A percentile compares a stretch with the other conserved stretches of the same genome.
These are phyloP conservation scores for Parazoanthus darwini DNA, from an alignment of 92 coral and sea anemone genomes.

Conservation along the genomic window DNA sequence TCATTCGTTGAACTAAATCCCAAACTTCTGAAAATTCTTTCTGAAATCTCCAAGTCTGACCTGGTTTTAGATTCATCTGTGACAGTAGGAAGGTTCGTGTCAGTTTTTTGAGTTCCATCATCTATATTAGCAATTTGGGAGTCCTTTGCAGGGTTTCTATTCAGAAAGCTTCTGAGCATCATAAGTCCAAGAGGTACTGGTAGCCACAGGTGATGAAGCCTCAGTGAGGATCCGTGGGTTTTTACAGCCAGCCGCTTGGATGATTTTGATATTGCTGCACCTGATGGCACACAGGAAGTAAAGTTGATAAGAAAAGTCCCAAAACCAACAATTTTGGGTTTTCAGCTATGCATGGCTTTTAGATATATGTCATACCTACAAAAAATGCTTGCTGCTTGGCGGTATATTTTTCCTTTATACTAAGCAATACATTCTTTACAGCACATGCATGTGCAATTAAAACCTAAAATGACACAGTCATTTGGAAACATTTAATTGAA, in stretches of 20 bases:
- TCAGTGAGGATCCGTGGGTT: conserved; percentile 83
- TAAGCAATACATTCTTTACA: no score
- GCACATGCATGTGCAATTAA: no score
- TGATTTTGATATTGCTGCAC: conserved; percentile 71
- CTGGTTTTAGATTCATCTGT: background rate
- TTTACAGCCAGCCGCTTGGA: conserved; percentile 58
- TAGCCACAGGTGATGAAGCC: conserved; percentile 86
- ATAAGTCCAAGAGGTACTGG: conserved; percentile 77
- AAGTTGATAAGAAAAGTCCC: background rate
- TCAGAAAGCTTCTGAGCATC: background rate
- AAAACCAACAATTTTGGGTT: no score
- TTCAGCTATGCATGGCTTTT: no score
- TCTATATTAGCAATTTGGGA: background rate
- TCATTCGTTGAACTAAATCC: background rate
- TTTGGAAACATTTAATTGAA: no score
- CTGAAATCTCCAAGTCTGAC: background rate
- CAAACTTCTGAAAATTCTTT: background rate
- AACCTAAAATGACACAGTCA: no score
- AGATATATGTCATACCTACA: no score
- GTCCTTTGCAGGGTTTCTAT: background rate
- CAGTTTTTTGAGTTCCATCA: background rate
- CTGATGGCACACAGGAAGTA: conserved; percentile 34
- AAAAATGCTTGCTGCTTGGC: no score
- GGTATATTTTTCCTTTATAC: no score
- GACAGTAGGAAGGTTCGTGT: background rate